Conservation (phyloP, 2,113 vertebrate species). For the Myiozetetes cayanensis region DNA sequence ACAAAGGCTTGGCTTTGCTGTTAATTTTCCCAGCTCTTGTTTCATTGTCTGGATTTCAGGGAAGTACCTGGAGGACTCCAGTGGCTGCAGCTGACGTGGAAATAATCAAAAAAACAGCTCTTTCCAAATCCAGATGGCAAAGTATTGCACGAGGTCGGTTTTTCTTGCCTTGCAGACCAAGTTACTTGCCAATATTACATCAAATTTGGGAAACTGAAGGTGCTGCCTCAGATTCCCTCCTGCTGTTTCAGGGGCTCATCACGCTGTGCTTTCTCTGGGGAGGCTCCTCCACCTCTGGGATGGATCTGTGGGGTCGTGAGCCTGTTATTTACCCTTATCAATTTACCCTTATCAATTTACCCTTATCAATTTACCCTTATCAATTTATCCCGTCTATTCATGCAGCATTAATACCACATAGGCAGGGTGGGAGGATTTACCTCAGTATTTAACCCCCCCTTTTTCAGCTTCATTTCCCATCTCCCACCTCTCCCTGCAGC, state of each 20-base stretch:
- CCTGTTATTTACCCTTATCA: not conserved
- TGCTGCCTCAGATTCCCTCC: too few species aligned
- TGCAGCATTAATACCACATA: fast-evolving
- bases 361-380: not conserved
- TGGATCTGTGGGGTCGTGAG: not conserved
- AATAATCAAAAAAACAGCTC: not conserved
- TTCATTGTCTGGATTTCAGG: not conserved
- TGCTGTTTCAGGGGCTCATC: not conserved
- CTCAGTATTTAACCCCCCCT: not conserved
- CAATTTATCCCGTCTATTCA: not conserved
- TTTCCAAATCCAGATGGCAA: not conserved
- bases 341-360: too few species aligned
- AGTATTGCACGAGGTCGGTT: not conserved
- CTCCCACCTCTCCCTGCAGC: not conserved
- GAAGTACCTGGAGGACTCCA: not conserved
- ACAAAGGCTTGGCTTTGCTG: not conserved
- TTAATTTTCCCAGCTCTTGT: not conserved
- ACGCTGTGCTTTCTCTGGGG: not conserved
- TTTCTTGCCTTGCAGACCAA: not conserved
- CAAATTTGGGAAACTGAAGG: not conserved
- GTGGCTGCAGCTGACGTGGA: not conserved
- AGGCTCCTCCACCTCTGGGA: not conserved
- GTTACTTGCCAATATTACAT: not conserved
- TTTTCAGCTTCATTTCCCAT: not conserved
- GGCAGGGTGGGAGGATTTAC: not conserved